A percentile compares a stretch with the other conserved stretches of the same genome.
Conservation (phyloP, 2,797 vertebrate species). For the Decapterus maruadsi region DNA sequence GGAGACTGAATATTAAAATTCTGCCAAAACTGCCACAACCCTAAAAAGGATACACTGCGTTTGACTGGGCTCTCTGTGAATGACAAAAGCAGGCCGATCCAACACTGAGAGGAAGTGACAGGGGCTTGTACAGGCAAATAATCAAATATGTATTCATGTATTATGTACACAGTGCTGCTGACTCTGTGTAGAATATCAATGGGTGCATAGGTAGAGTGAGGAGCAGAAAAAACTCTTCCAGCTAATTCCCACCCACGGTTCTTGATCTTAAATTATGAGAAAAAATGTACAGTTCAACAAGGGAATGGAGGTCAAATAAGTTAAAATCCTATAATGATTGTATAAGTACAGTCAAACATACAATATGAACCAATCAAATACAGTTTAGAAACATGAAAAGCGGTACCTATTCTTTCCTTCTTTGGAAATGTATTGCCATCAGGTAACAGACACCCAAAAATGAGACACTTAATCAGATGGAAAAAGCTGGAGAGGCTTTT, state of each 20-base stretch:
- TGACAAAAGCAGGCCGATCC: conserved; percentile 37
- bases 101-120: conserved; percentile 45
- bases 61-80: conserved; percentile 23
- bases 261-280: neutral
- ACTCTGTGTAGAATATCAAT: conserved; percentile 35
- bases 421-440: conserved; percentile 30
- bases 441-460: conserved; percentile 46
- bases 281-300: neutral
- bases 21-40: conserved; percentile 16
- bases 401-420: neutral
- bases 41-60: conserved; percentile 21
- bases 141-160: conserved; percentile 60
- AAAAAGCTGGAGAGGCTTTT: conserved; percentile 61
- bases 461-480: conserved; percentile 64
- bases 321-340: neutral
- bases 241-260: conserved; percentile 5
- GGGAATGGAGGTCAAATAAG: neutral
- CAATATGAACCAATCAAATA: neutral
- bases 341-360: neutral
- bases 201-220: conserved; percentile 13
- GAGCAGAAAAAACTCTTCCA: neutral
- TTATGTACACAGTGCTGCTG: conserved; percentile 56
- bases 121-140: conserved; percentile 37
- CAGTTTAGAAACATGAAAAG: neutral
- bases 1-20: conserved; percentile 62